phyloP scores from a whole-genome alignment of 30 jellyfish, hydroid and myxozoan genomes.

The Aurelia aurita region DNA sequence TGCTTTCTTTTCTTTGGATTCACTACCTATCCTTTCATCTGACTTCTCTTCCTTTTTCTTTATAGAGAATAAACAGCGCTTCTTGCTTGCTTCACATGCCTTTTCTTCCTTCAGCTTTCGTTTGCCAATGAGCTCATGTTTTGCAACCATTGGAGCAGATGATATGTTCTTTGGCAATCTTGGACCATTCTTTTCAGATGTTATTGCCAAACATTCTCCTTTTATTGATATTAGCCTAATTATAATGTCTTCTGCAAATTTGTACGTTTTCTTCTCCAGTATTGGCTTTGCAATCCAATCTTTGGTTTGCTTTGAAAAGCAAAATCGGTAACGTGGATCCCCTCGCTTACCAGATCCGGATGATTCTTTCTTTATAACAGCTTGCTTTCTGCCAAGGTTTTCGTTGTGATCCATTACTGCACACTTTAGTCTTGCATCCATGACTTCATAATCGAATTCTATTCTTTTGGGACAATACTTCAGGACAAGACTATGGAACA shows the following conservation, averaged over 20 bases:
- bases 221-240: not conserved
- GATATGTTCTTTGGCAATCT: too few relatives aligned
- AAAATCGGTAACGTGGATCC: not conserved
- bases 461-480: constrained; percentile 40
- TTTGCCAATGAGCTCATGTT: too few relatives aligned
- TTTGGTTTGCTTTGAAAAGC: constrained; percentile 5
- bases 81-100: too few relatives aligned
- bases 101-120: too few relatives aligned
- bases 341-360: not conserved
- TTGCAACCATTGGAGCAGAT: too few relatives aligned
- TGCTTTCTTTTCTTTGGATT: too few relatives aligned
- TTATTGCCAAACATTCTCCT: not conserved
- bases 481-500: constrained; percentile 8
- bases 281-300: constrained; percentile 37
- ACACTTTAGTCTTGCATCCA: constrained; percentile 31
- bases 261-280: not conserved
- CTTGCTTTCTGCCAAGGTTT: constrained; percentile 53
- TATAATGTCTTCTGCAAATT: not conserved
- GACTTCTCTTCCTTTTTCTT: too few relatives aligned
- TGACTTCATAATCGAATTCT: constrained; percentile 31
- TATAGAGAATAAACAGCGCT: too few relatives aligned
- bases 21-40: too few relatives aligned
- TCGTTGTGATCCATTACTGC: constrained; percentile 47
- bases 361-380: too few relatives aligned
- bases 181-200: not conserved